A percentile compares a stretch with the other conserved stretches of the same genome.
Evolutionary conservation across 2,797 vertebrate genomes (phyloP).

Genomic region (Lepus townsendii): DNA sequence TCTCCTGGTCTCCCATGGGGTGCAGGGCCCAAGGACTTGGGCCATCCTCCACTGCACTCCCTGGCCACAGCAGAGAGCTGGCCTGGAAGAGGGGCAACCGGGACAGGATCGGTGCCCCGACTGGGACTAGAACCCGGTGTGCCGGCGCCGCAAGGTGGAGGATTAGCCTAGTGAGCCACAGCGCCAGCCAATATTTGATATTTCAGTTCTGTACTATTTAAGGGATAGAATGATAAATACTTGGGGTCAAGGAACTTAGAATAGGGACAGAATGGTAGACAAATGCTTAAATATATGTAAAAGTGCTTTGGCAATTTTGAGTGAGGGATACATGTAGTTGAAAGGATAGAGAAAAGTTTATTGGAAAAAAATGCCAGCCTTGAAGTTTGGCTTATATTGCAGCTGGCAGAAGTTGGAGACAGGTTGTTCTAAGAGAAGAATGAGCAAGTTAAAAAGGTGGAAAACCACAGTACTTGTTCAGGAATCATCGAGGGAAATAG

Average conservation of each 20-base stretch:
- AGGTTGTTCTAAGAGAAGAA: not conserved
- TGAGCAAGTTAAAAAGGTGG: not conserved
- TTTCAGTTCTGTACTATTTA: constrained; percentile 50
- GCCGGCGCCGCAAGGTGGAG: no score
- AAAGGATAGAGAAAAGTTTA: constrained; percentile 6
- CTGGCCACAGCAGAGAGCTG: no score
- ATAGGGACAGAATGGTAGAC: not conserved
- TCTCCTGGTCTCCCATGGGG: no score
- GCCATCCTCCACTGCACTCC: no score
- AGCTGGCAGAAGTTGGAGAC: not conserved
- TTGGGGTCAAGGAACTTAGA: constrained; percentile 22
- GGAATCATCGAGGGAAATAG: not conserved
- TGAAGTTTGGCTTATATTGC: not conserved
- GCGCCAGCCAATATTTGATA: not conserved
- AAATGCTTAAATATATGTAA: constrained; percentile 14
- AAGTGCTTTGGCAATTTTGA: constrained; percentile 9
- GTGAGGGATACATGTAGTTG: not conserved
- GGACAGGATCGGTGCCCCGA: no score
- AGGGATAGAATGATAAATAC: not conserved
- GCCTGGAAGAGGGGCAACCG: no score
- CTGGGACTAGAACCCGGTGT: no score
- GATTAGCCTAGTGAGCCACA: no score
- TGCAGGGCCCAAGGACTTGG: no score
- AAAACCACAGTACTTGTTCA: not conserved
- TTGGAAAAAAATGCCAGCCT: not conserved